Conservation (phyloP, 2,113 vertebrate species). For the Dolichallabes microphthalmus region DNA sequence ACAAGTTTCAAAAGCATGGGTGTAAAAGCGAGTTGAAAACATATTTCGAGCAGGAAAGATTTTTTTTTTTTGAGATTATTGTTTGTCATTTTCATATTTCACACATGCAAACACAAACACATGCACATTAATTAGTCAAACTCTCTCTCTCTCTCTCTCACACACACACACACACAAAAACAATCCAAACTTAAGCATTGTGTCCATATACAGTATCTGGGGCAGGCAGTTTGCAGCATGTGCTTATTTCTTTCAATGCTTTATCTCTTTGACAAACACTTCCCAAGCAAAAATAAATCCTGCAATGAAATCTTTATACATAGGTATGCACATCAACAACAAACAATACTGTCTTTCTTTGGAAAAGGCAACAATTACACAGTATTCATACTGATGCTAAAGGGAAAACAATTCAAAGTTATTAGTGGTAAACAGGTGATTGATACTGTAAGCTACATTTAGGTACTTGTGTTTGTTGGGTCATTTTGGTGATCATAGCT, state of each 20-base stretch:
- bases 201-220: constrained; percentile 49
- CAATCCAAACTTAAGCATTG: constrained; percentile 4
- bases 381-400: neutral
- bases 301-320: constrained; percentile 50
- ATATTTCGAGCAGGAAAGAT: neutral
- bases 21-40: neutral
- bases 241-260: constrained; percentile 53
- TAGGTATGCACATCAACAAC: constrained; percentile 44
- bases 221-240: constrained; percentile 49
- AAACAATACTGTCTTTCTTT: constrained; percentile 31
- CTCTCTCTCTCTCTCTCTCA: neutral
- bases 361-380: neutral
- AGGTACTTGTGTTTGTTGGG: neutral
- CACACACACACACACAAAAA: constrained; percentile 23
- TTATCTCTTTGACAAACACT: constrained; percentile 62
- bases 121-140: neutral
- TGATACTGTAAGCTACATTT: neutral
- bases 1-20: neutral
- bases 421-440: neutral
- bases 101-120: constrained; percentile 7
- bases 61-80: neutral
- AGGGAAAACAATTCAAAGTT: neutral
- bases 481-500: neutral
- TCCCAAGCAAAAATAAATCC: constrained; percentile 48
- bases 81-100: neutral